Base-by-base conservation (phyloP, 2,797 vertebrate species). In the Esox masquinongy region DNA sequence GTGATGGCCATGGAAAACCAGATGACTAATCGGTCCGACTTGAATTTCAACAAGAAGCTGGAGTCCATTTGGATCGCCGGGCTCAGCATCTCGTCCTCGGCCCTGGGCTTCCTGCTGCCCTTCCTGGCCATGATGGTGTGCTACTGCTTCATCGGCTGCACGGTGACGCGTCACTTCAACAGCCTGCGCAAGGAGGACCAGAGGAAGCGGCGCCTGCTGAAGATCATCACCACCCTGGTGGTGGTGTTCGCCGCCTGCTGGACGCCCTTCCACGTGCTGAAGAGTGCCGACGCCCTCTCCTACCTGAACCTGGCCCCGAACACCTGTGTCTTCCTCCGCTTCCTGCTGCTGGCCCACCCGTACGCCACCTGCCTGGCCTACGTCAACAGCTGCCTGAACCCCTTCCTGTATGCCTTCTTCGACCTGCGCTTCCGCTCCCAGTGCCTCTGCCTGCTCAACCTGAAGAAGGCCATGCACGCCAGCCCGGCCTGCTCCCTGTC, bases 311-410 rank as follows among this genome's bases (percentile, higher is more conserved):
- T 94, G 31, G 86, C 93, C 1, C 86, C 92, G 0, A 88, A 86
- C 49, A 87, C 91, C 17, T 92, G 94, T 59, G 15, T 75, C 31
- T 79, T 92, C 77, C 90, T 96, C 70, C 93, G 85, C 31, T 92
- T 95, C 50, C 89, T 94, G 34, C 87, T 93, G 63, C 86, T 94
- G 77, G 94, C 92, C 15, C 95, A 96, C 80, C 96, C 96, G 0
- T 96, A 96, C 1, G 94, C 94, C 83, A 96, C 95, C 85, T 96
- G 96, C 88, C 91, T 96, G 85, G 96, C 95, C 72, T 97, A 96
- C 85, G 19, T 96, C 87, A 97, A 97, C 94, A 96, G 96, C 90
- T 97, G 96, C 90, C 91, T 97, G 82, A 97, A 97, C 88, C 97
- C 96, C 0, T 91, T 97, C 78, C 96, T 97, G 1, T 98, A 96